Evolutionary conservation across 2,113 vertebrate species (phyloP).

Genomic region (Ploceus nigricollis): DNA sequence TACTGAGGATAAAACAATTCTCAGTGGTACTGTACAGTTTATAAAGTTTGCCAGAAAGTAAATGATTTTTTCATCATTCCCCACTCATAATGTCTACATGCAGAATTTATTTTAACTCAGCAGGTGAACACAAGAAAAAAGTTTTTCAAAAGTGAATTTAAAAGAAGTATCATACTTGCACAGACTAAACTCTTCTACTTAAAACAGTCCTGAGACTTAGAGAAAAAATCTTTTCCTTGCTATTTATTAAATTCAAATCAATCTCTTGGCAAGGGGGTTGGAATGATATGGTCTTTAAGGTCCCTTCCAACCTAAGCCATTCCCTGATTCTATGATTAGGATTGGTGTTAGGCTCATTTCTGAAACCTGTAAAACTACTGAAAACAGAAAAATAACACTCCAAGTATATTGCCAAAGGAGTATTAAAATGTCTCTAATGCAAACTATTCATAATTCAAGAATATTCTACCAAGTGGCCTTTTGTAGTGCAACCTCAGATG

Average conservation of each 20-base stretch:
- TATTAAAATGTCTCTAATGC: not conserved
- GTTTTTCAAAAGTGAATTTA: not conserved
- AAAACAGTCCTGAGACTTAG: not conserved
- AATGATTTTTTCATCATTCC: not conserved
- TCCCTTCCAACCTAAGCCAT: not conserved
- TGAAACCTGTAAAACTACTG: not conserved
- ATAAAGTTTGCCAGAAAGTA: not conserved
- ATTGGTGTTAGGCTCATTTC: not conserved
- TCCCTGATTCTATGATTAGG: not conserved
- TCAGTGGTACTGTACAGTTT: not conserved
- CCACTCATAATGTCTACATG: not conserved
- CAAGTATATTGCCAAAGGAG: not conserved
- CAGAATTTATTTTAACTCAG: not conserved
- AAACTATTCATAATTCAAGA: not conserved
- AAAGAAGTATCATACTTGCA: not conserved
- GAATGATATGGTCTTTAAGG: not conserved
- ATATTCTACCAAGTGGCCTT: not conserved
- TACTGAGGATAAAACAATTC: not conserved
- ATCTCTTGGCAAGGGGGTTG: not conserved
- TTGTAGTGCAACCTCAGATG: not conserved
- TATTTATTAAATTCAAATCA: not conserved
- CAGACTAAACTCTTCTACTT: not conserved
- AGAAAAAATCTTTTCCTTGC: not conserved
- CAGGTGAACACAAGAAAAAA: not conserved
- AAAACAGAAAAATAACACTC: not conserved